A percentile compares a stretch with the other conserved stretches of the same genome.
Evolutionary conservation across 2,888 invertebrate genomes (phyloP).

Genomic region (Agrilus biguttatus): DNA sequence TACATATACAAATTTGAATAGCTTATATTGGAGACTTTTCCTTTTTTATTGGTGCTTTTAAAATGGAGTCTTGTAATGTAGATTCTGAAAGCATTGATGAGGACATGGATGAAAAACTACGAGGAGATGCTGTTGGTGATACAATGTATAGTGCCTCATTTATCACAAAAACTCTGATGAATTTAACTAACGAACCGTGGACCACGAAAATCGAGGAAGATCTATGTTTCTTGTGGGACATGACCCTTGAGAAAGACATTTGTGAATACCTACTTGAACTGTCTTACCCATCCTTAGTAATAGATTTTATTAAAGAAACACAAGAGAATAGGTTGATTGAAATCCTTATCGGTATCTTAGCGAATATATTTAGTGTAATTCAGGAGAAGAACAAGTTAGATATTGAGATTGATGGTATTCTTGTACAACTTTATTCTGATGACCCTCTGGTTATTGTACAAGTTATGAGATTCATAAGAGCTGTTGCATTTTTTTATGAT

Average conservation of each 20-base stretch:
- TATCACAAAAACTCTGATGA: slow-evolving; percentile 52
- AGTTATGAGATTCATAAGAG: slow-evolving; percentile 51
- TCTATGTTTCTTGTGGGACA: slow-evolving; percentile 70
- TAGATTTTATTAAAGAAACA: slow-evolving; percentile 42
- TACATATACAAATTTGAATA: too few species aligned
- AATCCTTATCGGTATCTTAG: slow-evolving; percentile 70
- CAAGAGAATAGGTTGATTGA: slow-evolving; percentile 55
- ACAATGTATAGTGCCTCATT: slow-evolving; percentile 68
- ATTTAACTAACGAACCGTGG: slow-evolving; percentile 42
- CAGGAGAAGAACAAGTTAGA: slow-evolving; percentile 42
- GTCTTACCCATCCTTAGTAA: slow-evolving; percentile 50
- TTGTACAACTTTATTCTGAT: slow-evolving; percentile 42
- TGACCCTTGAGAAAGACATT: slow-evolving; percentile 67
- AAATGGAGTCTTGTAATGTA: slow-evolving; percentile 8
- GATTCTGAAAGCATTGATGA: slow-evolving; percentile 21
- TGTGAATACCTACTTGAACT: slow-evolving; percentile 53
- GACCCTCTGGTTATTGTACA: slow-evolving; percentile 63
- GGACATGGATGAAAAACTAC: slow-evolving; percentile 34
- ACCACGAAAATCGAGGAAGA: slow-evolving; percentile 53
- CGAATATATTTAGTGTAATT: slow-evolving; percentile 59
- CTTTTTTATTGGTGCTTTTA: neutral
- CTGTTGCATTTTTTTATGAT: slow-evolving; percentile 19
- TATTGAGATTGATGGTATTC: slow-evolving; percentile 39
- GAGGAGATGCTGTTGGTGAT: slow-evolving; percentile 67
- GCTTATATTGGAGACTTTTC: too few species aligned